Evolutionary conservation across 2,113 vertebrate species (phyloP).

Genomic region (Pseudorectes ferrugineus): DNA sequence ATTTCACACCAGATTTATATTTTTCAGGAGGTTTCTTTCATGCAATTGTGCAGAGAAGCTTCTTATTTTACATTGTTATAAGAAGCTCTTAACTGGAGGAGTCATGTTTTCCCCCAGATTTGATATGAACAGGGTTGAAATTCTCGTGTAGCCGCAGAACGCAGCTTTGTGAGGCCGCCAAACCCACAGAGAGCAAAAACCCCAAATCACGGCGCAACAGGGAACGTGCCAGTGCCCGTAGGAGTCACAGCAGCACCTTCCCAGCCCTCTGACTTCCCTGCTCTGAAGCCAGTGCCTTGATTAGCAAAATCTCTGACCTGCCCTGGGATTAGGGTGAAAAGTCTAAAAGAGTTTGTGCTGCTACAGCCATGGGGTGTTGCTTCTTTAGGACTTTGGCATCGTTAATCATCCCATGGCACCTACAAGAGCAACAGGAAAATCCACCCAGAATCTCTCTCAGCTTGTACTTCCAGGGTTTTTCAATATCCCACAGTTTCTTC

Average conservation of each 20-base stretch:
- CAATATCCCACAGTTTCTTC: too few species aligned
- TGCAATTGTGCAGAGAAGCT: not conserved
- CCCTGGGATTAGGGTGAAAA: not conserved
- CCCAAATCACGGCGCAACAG: not conserved
- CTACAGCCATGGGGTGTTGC: not conserved
- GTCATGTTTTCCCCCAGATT: not conserved
- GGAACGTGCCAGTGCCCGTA: fast-evolving
- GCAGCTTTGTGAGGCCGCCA: not conserved
- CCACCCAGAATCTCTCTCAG: not conserved
- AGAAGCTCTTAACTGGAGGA: not conserved
- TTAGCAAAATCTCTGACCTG: not conserved
- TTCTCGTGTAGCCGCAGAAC: not conserved
- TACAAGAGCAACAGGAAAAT: not conserved
- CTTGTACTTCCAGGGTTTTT: not conserved
- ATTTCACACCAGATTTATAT: not conserved
- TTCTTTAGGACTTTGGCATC: not conserved
- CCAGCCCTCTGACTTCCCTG: not conserved
- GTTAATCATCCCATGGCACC: fast-evolving
- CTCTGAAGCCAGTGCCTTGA: not conserved
- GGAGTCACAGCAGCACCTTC: not conserved
- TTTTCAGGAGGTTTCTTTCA: not conserved
- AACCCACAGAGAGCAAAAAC: not conserved
- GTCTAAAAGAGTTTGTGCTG: not conserved
- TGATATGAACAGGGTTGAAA: not conserved
- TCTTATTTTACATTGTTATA: not conserved